Conservation (phyloP, 2,888 invertebrate genomes). For the Criorhina ranunculi region DNA sequence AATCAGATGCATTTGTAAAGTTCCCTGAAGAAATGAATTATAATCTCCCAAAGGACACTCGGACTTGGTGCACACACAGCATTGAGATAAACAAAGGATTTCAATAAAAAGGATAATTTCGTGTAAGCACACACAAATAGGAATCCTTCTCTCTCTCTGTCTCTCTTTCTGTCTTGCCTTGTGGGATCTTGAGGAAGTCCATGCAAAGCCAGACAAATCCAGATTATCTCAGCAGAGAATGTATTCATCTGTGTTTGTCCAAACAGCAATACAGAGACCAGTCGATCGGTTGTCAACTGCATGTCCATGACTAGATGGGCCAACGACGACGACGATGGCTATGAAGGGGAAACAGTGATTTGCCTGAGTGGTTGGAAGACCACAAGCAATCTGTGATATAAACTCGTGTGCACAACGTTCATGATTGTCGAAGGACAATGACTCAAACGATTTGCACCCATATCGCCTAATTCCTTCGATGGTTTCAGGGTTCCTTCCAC, state of each 20-base stretch:
- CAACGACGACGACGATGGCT: slow-evolving; percentile 3
- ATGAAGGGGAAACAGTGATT: slow-evolving; percentile 44
- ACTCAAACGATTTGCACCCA: slow-evolving; percentile 59
- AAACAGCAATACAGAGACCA: slow-evolving; percentile 21
- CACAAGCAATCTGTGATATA: slow-evolving; percentile 68
- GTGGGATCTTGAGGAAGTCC: slow-evolving; percentile 58
- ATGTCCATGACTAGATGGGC: slow-evolving; percentile 2
- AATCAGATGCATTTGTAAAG: slow-evolving; percentile 8
- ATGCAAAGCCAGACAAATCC: slow-evolving; percentile 64
- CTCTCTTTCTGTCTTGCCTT: neutral
- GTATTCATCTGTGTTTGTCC: slow-evolving; percentile 28
- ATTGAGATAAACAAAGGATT: slow-evolving; percentile 59
- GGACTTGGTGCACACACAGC: slow-evolving; percentile 12
- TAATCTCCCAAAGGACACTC: slow-evolving; percentile 28
- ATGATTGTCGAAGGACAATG: slow-evolving; percentile 66
- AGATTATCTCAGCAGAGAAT: slow-evolving; percentile 62
- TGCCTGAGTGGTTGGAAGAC: slow-evolving; percentile 63
- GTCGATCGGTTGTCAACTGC: slow-evolving; percentile 12
- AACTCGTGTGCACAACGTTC: slow-evolving; percentile 43
- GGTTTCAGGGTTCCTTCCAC: slow-evolving; percentile 27
- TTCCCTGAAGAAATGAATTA: slow-evolving; percentile 9
- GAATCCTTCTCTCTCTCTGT: neutral
- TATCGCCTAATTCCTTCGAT: slow-evolving; percentile 6
- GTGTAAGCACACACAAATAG: slow-evolving; percentile 22
- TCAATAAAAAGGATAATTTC: slow-evolving; percentile 54